Evolutionary conservation across 2,797 vertebrate genomes (phyloP), one percentile per base, ranked within the genome.

Genomic region (Hemitrygon akajei): DNA sequence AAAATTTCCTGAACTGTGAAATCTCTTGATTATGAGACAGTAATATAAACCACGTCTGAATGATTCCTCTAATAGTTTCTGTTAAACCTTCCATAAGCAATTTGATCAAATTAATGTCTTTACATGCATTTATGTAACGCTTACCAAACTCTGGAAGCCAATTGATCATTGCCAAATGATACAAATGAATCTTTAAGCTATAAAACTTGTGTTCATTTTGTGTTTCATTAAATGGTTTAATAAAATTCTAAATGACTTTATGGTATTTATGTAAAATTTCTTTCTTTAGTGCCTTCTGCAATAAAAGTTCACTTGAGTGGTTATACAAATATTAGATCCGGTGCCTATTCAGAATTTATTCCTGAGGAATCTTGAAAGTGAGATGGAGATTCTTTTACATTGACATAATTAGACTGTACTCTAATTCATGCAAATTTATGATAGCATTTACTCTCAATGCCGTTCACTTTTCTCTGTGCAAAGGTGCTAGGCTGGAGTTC

Each of bases 81-180:
- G 34, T 69, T 66, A 71, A 91, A 58, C 82, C 56, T 91, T 69
- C 63, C 34, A 11, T 73, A 71, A 91, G 89, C n/a, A 91, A 91
- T 91, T 91, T 91, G 18, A 71, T 69, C 37, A 75, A 73, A 71
- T 92, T 73, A 71, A 73, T 40, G 71, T 47, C 22, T 56, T 47
- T 56, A 12, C 69, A 60, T 12, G 22, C 20, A 30, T 30, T 73
- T 14, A 56, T 56, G 22, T 30, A 47, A 75, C 40, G 22, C 10
- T 75, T 92, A 37, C 25, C 12, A 89, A 66, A 75, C 91, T 75
- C 34, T 75, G 91, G 37, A 75, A 75, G 30, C 71, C 66, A 66
- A 60, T 75, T 37, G 25, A 92, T 92, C 73, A 92, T 75, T 93
- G 58, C 34, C 69, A 93, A 93, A 30, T 40, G 37, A 18, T 76